Evolutionary conservation across 35 echinoderm and acorn worm species (phyloP).

Genomic region (Heliocidaris tuberculata): DNA sequence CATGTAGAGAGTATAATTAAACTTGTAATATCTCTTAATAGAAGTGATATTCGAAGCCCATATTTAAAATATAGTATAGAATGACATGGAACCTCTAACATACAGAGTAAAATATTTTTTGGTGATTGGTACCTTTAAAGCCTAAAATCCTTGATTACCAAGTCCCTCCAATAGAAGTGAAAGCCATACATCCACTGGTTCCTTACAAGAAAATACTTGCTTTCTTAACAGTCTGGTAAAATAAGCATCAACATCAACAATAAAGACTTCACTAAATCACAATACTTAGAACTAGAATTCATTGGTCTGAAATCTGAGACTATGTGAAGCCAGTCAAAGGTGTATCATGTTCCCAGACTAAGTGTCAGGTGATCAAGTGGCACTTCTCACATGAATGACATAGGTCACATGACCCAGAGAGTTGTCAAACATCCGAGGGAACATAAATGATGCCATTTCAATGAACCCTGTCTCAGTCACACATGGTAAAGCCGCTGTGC

Average conservation of each 20-base stretch:
- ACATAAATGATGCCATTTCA: neutral
- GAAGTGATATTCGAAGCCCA: too few relatives aligned
- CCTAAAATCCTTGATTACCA: too few relatives aligned
- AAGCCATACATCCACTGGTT: too few relatives aligned
- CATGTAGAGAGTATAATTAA: too few relatives aligned
- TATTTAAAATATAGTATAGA: too few relatives aligned
- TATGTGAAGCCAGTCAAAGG: neutral
- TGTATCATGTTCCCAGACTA: neutral
- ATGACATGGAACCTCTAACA: too few relatives aligned
- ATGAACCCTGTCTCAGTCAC: neutral
- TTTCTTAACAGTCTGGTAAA: neutral
- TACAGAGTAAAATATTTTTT: too few relatives aligned
- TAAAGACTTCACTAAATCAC: neutral
- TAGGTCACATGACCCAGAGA: neutral
- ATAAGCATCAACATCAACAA: neutral
- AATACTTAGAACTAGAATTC: neutral
- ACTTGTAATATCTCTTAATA: too few relatives aligned
- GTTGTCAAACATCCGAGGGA: neutral
- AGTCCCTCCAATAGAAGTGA: too few relatives aligned
- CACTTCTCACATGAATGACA: slow-evolving; percentile 10
- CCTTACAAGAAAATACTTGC: neutral
- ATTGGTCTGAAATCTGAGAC: neutral
- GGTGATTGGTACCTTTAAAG: too few relatives aligned
- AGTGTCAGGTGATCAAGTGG: neutral
- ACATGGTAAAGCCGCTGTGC: neutral